Percentiles rank a stretch among this genome's conserved stretches.
Conservation (phyloP, 2,797 vertebrate species). For the Heterohyrax brucei region DNA sequence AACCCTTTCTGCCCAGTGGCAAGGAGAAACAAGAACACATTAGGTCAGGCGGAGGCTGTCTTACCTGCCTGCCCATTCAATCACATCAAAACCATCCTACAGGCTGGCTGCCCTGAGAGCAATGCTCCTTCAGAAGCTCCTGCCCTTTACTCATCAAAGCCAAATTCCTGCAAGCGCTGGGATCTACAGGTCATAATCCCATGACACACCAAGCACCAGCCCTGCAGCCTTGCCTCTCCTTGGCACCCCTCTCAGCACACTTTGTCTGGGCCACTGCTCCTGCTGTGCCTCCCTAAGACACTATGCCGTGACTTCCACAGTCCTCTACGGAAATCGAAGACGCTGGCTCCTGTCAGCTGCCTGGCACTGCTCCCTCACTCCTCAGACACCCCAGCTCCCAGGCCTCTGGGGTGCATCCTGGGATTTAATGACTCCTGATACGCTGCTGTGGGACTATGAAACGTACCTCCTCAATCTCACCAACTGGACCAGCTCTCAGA, state of each 20-base stretch:
- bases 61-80: background rate
- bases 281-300: background rate
- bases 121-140: background rate
- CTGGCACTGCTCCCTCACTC: background rate
- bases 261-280: background rate
- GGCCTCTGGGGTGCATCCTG: background rate
- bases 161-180: background rate
- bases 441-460: background rate
- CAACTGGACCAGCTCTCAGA: background rate
- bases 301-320: background rate
- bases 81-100: background rate
- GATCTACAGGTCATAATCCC: background rate
- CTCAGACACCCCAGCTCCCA: background rate
- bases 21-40: background rate
- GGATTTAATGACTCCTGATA: background rate
- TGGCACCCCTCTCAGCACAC: background rate
- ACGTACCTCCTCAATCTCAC: background rate
- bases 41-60: background rate
- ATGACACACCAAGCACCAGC: background rate
- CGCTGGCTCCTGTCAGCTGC: background rate
- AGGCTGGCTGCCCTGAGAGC: background rate
- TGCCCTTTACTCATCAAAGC: background rate
- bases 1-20: conserved; percentile 95
- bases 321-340: background rate
- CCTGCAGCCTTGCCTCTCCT: background rate